Conservation (phyloP, 2,113 vertebrate genomes). For the Hemiscyllium ocellatum region DNA sequence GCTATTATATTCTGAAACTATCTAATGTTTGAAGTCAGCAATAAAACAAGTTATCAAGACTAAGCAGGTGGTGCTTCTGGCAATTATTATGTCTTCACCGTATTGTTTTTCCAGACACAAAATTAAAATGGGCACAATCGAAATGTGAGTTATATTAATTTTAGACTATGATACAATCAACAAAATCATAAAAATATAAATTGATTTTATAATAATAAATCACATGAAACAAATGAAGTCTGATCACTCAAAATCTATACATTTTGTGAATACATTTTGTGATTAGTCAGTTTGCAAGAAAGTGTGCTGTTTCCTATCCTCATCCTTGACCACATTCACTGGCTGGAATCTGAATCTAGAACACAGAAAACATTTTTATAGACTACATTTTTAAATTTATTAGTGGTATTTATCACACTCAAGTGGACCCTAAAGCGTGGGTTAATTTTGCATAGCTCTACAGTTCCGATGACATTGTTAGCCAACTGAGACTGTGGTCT, state of each 20-base stretch:
- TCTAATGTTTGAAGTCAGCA: neutral
- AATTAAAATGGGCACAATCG: neutral
- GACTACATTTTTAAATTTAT: conserved; percentile 27
- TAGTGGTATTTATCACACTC: conserved; percentile 33
- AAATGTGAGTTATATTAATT: neutral
- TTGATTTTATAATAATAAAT: neutral
- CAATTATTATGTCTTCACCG: neutral
- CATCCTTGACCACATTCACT: neutral
- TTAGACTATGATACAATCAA: neutral
- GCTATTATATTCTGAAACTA: too few relatives aligned
- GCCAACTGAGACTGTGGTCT: conserved; percentile 6
- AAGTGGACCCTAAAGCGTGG: conserved; percentile 22
- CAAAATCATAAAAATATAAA: neutral
- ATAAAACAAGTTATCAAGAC: neutral
- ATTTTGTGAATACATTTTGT: neutral
- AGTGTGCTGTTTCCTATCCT: neutral
- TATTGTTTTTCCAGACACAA: neutral
- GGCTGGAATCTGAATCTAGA: neutral
- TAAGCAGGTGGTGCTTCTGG: neutral
- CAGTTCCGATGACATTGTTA: conserved; percentile 7
- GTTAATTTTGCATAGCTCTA: conserved; percentile 30
- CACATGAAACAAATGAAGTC: neutral
- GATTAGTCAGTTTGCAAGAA: neutral
- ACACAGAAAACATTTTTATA: neutral
- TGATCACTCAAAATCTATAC: neutral